Base-by-base conservation (phyloP, 2,797 vertebrate genomes). In the Sternarchorhynchus goeldii region DNA sequence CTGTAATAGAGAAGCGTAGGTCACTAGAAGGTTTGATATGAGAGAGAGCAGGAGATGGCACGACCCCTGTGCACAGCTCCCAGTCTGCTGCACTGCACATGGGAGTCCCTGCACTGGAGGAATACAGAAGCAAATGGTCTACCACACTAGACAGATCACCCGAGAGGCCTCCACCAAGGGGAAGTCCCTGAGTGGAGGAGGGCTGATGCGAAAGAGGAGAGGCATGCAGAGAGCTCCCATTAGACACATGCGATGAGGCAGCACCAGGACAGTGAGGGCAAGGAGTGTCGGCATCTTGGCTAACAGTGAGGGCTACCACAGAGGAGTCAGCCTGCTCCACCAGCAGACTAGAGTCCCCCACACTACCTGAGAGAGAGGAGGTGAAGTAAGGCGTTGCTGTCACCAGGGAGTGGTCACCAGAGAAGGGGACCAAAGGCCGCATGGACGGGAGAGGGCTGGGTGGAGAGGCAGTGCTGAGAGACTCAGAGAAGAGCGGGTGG, bases 321-420 rank as follows among this genome's bases (percentile, higher is more conserved):
- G 90, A 84, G 21, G 87, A 89, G 72, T 92, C 88, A 3, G 85
- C 50, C 6, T 65, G 86, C 21, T 90, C 90, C 0, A 69, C 84
- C 1, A 84, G 85, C 0, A 86, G 86, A 56, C 77, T 82, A 0
- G 84, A 87, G 57, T 89, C 86, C 41, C 85, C 87, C 71, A 86
- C 85, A 83, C 85, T 90, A 81, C 88, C 91, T 80, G 92, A 89
- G 80, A 91, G 87, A 85, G 93, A 89, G 62, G 82, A 92, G 82
- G 93, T 92, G 64, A 92, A 91, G 14, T 84, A 87, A 0, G 88
- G 85, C 2, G 85, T 88, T 2, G 72, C 82, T 79, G 86, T 92
- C 76, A 92, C 92, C 88, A 92, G 86, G 84, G 92, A 88, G 79
- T 57, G 90, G 84, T 95, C 93, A 60, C 89, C 92, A 88, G 94